These are phyloP conservation scores for Echiichthys vipera DNA, from an alignment of 2,797 vertebrate species.

Conservation along the genomic window DNA sequence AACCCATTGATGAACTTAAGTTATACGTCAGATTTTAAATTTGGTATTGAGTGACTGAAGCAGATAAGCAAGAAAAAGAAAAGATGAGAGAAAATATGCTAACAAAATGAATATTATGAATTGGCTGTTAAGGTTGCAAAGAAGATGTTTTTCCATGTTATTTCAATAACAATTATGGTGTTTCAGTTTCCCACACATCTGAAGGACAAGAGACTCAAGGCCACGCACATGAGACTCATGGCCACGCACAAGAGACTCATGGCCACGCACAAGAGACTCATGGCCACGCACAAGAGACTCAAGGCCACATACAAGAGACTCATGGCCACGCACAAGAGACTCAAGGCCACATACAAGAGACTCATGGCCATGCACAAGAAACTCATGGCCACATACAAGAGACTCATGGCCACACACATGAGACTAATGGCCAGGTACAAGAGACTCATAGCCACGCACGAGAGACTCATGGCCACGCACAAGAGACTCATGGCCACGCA, in stretches of 20 bases:
- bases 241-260: neutral
- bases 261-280: neutral
- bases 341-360: neutral
- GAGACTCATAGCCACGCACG: neutral
- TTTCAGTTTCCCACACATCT: slow-evolving; percentile 37
- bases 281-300: neutral
- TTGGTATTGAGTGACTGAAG: neutral
- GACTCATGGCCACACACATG: neutral
- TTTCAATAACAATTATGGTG: neutral
- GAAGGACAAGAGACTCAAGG: slow-evolving; percentile 10
- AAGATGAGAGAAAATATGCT: neutral
- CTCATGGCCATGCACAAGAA: neutral
- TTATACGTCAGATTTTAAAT: neutral
- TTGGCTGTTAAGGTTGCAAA: neutral
- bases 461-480: neutral
- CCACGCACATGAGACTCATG: neutral
- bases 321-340: neutral
- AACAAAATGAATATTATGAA: neutral
- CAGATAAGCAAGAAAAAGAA: neutral
- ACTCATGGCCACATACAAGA: neutral
- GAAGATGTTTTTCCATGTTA: neutral
- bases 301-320: neutral
- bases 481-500: neutral
- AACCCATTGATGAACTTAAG: neutral
- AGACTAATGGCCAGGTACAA: neutral